Base-by-base conservation (phyloP, 2,113 vertebrate genomes). In the Apodemus speciosus region DNA sequence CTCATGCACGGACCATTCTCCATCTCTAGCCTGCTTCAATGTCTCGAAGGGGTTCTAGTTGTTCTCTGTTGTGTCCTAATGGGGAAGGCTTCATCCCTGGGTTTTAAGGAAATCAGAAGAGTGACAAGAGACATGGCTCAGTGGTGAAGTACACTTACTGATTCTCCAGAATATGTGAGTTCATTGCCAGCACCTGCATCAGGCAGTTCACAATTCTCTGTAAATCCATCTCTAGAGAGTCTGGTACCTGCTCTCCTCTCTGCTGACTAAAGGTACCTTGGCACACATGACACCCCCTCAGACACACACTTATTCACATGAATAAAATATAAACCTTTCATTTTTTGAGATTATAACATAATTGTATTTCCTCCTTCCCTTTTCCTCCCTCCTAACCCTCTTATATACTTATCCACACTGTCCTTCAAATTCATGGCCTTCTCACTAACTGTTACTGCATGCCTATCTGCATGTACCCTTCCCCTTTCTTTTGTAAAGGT, bases 181-280 rank as follows among this genome's bases (percentile, higher is more conserved):
- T 56, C 9, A 79, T 23, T 53, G 32, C 27, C 62, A 38, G 21
- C 6, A 27, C 13, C 53, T 11, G 27, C 53, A 58, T 14, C 35
- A 80, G 51, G 27, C 35, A 38, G 35, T 58, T 58, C 14, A 58
- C 10, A 58, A 4, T 13, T 58, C 51, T 35, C 25, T 20, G 9
- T 56, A 56, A 56, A 32, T 79, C 53, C 21, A 80, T 23, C 13
- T 40, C n/a, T 38, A 58, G 53, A 23, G n/a, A 6, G 25, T 81
- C n/a, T 58, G 21, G 40, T 23, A 60, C n/a, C 6, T 6, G 0
- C 0, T 0, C 10, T 35, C 20, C 3, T 1, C 13, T 38, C 23
- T 58, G n/a, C 23, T 81, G n/a, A 11, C 53, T 60, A 14, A 9
- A 16, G 79, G 32, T 21, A 38, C n/a, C n/a, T 81, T 53, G 23